Conservation (phyloP, 64 coral and sea anemone species). For the Montipora efflorescens region DNA sequence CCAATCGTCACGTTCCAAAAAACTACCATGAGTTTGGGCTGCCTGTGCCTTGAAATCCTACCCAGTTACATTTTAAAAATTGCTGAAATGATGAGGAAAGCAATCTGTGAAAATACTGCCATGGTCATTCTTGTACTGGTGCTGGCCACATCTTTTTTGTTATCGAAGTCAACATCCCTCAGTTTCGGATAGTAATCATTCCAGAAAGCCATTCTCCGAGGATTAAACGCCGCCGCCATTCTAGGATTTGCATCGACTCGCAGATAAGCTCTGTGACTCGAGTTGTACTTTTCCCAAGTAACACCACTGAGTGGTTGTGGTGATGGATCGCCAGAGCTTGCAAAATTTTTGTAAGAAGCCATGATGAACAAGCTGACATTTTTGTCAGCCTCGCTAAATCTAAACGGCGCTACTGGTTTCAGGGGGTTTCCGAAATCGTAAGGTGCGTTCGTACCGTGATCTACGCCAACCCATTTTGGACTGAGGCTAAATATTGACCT, state of each 20-base stretch:
- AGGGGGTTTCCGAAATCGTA: background rate
- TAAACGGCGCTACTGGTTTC: background rate
- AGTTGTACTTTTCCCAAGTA: constrained; percentile 40
- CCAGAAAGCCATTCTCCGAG: constrained; percentile 59
- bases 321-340: background rate
- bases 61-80: no score
- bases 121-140: no score
- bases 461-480: background rate
- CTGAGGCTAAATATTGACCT: background rate
- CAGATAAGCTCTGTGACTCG: constrained; percentile 38
- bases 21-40: no score
- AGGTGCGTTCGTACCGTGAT: background rate
- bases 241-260: background rate
- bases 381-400: background rate
- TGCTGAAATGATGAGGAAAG: no score
- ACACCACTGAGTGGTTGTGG: background rate
- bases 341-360: background rate
- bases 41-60: no score
- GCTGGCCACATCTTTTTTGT: no score
- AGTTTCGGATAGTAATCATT: constrained; percentile 63
- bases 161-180: background rate
- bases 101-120: no score
- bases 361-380: background rate
- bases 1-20: no score
- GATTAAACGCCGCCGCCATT: background rate